These are phyloP conservation scores for Apostichopus leukothele DNA, from an alignment of 53 echinoderm and acorn worm genomes.

Conservation along the genomic window DNA sequence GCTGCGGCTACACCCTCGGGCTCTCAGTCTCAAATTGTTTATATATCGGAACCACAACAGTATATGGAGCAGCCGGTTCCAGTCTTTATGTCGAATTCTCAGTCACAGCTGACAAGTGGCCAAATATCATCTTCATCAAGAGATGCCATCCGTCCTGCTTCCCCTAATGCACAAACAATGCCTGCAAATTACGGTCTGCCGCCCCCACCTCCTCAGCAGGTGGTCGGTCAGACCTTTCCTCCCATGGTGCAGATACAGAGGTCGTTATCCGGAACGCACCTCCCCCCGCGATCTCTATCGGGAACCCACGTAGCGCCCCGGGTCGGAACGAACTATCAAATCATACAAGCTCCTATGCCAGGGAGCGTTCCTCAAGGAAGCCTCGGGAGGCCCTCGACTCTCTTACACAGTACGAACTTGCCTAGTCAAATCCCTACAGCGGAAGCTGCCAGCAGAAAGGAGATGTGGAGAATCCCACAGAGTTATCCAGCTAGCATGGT, in stretches of 20 bases:
- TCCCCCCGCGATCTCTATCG: neutral
- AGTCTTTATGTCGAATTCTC: constrained; percentile 23
- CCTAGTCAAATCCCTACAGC: constrained; percentile 14
- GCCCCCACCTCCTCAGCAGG: constrained; percentile 9
- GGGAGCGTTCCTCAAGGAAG: constrained; percentile 8
- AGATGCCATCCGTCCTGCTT: constrained; percentile 49
- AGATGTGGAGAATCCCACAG: constrained; percentile 26
- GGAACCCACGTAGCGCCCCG: constrained; percentile 28
- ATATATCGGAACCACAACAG: constrained; percentile 28
- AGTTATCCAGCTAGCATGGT: neutral
- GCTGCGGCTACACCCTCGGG: constrained; percentile 20
- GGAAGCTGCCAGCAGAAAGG: constrained; percentile 16
- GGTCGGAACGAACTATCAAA: constrained; percentile 16
- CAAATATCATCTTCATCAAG: constrained; percentile 26
- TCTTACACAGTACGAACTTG: constrained; percentile 16
- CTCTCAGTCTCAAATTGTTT: constrained; percentile 40
- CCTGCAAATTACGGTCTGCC: constrained; percentile 13
- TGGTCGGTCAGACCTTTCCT: constrained; percentile 28
- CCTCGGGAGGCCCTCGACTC: constrained; percentile 7
- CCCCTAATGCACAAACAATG: constrained; percentile 39
- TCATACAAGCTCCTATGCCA: constrained; percentile 6
- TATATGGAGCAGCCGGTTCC: constrained; percentile 29
- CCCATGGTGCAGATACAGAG: constrained; percentile 32
- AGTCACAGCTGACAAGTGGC: constrained; percentile 25
- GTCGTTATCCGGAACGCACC: constrained; percentile 7